Conservation (phyloP, 1,140 invertebrate genomes). For the Penaeus vannamei region DNA sequence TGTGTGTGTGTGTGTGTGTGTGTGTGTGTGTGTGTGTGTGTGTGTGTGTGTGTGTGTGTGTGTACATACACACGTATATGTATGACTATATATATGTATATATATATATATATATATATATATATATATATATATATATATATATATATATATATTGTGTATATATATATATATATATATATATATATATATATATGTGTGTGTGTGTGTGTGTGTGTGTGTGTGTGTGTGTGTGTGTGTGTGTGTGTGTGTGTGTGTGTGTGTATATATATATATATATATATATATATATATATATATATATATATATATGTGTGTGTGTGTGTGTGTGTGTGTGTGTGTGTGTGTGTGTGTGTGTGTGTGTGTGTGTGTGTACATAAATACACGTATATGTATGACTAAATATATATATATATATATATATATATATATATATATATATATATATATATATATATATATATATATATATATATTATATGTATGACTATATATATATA, state of each 20-base stretch:
- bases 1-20: no score
- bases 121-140: no score
- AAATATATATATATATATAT: background rate
- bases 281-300: background rate
- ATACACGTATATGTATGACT: slow-evolving; percentile 14
- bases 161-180: background rate
- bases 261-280: background rate
- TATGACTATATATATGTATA: no score
- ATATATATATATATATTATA: no score
- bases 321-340: background rate
- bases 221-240: background rate
- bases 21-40: no score
- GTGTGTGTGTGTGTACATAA: background rate
- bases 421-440: no score
- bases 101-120: no score
- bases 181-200: background rate
- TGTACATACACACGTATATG: no score
- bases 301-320: background rate
- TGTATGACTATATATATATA: no score
- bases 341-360: background rate
- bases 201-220: background rate
- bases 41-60: no score
- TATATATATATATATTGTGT: no score
- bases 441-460: no score
- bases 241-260: background rate